phyloP scores from a whole-genome alignment of 2,797 vertebrate genomes.

The Paguma larvata region DNA sequence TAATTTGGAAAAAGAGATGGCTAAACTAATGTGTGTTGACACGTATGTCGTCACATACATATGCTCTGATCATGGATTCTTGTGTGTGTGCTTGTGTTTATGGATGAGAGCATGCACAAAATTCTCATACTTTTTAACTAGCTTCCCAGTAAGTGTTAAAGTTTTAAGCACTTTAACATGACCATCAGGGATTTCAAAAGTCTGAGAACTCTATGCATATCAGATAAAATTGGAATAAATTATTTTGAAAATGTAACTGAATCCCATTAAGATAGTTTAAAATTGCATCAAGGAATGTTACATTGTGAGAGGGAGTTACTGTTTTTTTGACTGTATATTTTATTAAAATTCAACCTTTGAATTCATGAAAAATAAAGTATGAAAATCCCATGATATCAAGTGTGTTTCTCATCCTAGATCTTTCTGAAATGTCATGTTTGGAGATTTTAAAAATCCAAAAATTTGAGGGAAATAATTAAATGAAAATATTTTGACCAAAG shows the following conservation, averaged over 20 bases:
- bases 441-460: neutral
- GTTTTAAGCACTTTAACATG: constrained; percentile 45
- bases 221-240: neutral
- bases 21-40: neutral
- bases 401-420: neutral
- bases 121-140: constrained; percentile 13
- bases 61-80: constrained; percentile 19
- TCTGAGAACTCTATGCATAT: constrained; percentile 3
- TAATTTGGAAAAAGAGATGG: neutral
- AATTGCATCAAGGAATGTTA: neutral
- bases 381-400: neutral
- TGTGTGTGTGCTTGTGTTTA: neutral
- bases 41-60: neutral
- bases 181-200: neutral
- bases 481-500: neutral
- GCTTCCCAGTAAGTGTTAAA: constrained; percentile 3
- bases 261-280: constrained; percentile 1
- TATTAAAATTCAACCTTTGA: constrained; percentile 45
- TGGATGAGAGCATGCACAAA: neutral
- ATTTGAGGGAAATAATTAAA: neutral
- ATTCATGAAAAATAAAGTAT: constrained; percentile 31
- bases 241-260: constrained; percentile 7
- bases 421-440: constrained; percentile 29
- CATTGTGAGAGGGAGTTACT: neutral
- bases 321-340: constrained; percentile 1